Evolutionary conservation across 1,140 invertebrate genomes (phyloP).

Genomic region (Stegodyphus dumicola): DNA sequence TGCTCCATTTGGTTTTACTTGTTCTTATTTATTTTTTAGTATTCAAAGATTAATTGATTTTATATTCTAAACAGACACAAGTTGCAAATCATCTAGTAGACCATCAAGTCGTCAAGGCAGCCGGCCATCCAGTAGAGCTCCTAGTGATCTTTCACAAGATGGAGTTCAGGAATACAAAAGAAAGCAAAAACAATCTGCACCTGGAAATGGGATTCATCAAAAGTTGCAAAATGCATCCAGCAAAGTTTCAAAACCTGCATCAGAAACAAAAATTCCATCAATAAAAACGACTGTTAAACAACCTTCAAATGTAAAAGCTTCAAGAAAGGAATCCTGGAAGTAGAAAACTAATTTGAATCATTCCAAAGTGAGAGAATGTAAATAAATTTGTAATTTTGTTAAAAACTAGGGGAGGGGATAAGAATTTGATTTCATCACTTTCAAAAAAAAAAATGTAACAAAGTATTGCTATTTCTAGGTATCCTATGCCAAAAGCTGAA

Average conservation of each 20-base stretch:
- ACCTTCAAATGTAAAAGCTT: background rate
- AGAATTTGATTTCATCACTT: background rate
- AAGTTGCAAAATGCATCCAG: background rate
- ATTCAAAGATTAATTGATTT: too few relatives aligned
- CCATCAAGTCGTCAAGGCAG: constrained; percentile 51
- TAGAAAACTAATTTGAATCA: background rate
- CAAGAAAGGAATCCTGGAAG: background rate
- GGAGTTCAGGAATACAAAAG: constrained; percentile 38
- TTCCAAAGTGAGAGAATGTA: background rate
- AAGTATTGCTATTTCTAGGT: background rate
- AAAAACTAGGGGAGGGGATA: background rate
- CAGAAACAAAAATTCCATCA: constrained; percentile 37
- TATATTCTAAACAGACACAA: background rate
- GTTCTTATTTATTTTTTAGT: too few relatives aligned
- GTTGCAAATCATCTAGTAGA: constrained; percentile 32
- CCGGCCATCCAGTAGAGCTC: constrained; percentile 42
- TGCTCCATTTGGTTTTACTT: too few relatives aligned
- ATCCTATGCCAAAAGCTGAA: background rate
- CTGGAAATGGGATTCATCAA: constrained; percentile 23
- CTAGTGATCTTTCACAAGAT: constrained; percentile 58
- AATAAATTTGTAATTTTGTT: background rate
- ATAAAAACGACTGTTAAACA: constrained; percentile 27
- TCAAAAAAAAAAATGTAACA: background rate
- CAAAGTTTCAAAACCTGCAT: background rate
- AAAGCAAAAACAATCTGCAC: constrained; percentile 30